These are phyloP conservation scores for Augiades crinisus DNA, from an alignment of 2,888 invertebrate genomes.

Conservation along the genomic window DNA sequence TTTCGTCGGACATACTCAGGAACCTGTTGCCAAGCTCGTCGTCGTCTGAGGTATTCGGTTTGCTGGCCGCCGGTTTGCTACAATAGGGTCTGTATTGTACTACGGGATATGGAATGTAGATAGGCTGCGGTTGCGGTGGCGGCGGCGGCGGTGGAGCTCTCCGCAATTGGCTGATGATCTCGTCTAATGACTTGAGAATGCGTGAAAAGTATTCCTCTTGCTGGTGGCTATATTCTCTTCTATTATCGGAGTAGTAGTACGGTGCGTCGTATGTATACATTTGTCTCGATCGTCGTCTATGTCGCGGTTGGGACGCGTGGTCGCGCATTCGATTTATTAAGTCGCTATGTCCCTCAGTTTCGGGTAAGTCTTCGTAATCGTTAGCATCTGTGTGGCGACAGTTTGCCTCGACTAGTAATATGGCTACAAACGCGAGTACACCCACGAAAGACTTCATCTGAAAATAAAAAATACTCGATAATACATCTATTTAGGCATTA, in stretches of 20 bases:
- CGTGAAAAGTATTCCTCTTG: conserved; percentile 50
- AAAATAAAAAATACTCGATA: conserved; percentile 37
- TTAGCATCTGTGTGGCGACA: conserved; percentile 45
- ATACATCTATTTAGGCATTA: no score
- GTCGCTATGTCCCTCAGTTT: conserved; percentile 32
- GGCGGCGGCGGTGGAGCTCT: conserved; percentile 45
- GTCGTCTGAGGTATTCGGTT: no score
- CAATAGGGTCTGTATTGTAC: conserved; percentile 35
- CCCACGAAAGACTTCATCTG: conserved; percentile 57
- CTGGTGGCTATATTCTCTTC: conserved; percentile 45
- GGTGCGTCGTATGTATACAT: conserved; percentile 49
- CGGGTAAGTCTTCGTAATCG: conserved; percentile 35
- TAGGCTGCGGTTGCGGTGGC: conserved; percentile 57
- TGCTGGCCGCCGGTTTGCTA: not conserved
- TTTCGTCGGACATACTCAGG: conserved; percentile 37
- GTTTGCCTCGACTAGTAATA: conserved; percentile 44
- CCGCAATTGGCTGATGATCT: conserved; percentile 49
- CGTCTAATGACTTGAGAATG: conserved; percentile 55
- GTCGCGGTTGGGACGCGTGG: conserved; percentile 40
- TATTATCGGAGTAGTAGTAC: conserved; percentile 44
- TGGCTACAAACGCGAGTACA: conserved; percentile 38
- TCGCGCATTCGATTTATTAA: conserved; percentile 37
- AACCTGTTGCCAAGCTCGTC: not conserved
- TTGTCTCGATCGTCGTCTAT: conserved; percentile 52
- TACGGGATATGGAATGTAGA: conserved; percentile 57